These are phyloP conservation scores for Adrianichthys oophorus DNA, from an alignment of 2,797 vertebrate species.

Conservation along the genomic window DNA sequence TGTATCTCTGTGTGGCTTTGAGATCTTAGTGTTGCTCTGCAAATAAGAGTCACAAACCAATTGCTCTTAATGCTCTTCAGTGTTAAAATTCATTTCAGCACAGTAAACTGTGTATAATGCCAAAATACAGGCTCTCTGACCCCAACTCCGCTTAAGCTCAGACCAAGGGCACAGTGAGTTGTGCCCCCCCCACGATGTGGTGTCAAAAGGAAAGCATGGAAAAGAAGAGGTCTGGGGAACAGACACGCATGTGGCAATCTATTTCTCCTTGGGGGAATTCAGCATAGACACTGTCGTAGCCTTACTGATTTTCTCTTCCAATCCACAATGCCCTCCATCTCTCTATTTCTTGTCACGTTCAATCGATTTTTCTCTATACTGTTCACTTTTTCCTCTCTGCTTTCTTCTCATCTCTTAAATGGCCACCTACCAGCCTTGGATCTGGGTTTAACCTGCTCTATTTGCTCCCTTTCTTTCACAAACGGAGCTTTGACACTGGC, in stretches of 20 bases:
- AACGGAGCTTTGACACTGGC: slow-evolving; percentile 54
- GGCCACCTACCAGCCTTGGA: slow-evolving; percentile 43
- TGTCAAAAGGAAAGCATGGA: slow-evolving; percentile 61
- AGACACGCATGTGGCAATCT: slow-evolving; percentile 68
- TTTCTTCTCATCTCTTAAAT: slow-evolving; percentile 28
- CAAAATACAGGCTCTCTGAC: slow-evolving; percentile 72
- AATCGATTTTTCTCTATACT: slow-evolving; percentile 39
- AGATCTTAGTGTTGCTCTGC: slow-evolving; percentile 56
- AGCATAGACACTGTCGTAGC: slow-evolving; percentile 53
- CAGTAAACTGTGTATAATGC: slow-evolving; percentile 62
- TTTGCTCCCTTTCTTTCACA: slow-evolving; percentile 50
- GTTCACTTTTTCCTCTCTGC: slow-evolving; percentile 21
- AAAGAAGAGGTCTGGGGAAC: slow-evolving; percentile 66
- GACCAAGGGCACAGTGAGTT: slow-evolving; percentile 70
- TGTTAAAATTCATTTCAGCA: slow-evolving; percentile 68
- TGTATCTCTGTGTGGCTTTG: slow-evolving; percentile 51
- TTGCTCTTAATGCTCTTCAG: slow-evolving; percentile 70
- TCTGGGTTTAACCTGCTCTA: slow-evolving; percentile 49
- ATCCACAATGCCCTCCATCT: slow-evolving; percentile 54
- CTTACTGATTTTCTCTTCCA: slow-evolving; percentile 50
- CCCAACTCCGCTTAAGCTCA: slow-evolving; percentile 72
- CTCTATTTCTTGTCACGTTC: slow-evolving; percentile 35
- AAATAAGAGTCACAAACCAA: slow-evolving; percentile 60
- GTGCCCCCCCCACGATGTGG: slow-evolving; percentile 58
- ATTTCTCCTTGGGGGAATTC: slow-evolving; percentile 69